Evolutionary conservation across 1,140 invertebrate species (phyloP), one percentile per base, ranked within the genome.

Genomic region (Catajapyx aquilonaris): DNA sequence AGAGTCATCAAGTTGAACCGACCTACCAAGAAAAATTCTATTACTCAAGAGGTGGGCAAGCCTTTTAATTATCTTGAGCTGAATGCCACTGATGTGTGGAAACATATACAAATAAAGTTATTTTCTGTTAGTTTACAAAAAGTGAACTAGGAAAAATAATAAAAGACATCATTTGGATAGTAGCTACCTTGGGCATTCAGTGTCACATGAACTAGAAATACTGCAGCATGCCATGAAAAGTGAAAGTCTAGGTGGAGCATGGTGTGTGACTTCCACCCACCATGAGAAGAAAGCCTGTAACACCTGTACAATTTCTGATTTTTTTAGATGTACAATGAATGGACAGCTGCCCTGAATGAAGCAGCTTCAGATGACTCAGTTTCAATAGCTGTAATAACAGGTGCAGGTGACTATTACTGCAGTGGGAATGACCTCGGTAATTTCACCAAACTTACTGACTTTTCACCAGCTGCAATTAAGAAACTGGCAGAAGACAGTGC

Each of bases 381-480:
- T 28, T 50, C 58, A 1, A 52, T 77, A 10, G 69, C 73, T 21
- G 71, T 76, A 11, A 46, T 88, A 5, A 85, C 81, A 22, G 83
- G 78, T 13, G 58, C 64, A 38, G 84, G 79, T 20, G 66, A 79
- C 36, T 86, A 71, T 52, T 94, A 73, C 50, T 76, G 73, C 40
- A 83, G 81, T 57, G 90, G 87, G 17, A 91, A 84, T 65, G 86
- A 94, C 54, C 56, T 94, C n/a, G 50, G 49, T 31, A 66, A 64
- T 44, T 66, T 67, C 48, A 47, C 53, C 9, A 54, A 53, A 40
- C 43, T 59, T 20, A 41, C 47, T 5, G 54, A 51, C 9, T 49
- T 60, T 31, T 49, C 64, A 15, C 41, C 48, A 17, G 45, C 48
- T 16, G 51, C 56, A 28, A 23, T 35, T 25, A 34, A 23, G 25